Evolutionary conservation across 2,888 invertebrate species (phyloP).

Genomic region (Mimumesa dahlbomi): DNA sequence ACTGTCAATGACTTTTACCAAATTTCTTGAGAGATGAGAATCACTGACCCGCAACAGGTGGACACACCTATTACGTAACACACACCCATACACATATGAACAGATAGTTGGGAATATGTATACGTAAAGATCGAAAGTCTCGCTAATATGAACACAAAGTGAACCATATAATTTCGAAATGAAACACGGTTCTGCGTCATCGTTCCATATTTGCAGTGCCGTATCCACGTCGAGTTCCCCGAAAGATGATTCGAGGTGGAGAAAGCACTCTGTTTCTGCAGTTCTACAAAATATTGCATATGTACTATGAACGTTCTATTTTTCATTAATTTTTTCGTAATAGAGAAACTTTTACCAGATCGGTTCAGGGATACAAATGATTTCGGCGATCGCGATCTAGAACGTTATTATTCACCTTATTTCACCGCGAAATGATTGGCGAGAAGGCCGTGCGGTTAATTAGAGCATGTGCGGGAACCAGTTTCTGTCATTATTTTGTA

Average conservation of each 20-base stretch:
- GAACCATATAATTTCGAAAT: background rate
- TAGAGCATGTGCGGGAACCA: constrained; percentile 24
- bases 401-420: background rate
- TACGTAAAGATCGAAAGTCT: background rate
- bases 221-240: background rate
- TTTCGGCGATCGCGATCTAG: background rate
- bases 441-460: constrained; percentile 12
- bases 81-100: no score
- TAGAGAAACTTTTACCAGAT: constrained; percentile 11
- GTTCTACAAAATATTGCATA: background rate
- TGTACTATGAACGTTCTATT: constrained; percentile 3
- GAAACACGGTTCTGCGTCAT: background rate
- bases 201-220: background rate
- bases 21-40: constrained; percentile 24
- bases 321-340: no score
- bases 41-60: constrained; percentile 38
- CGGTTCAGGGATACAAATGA: background rate
- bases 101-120: background rate
- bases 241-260: no score
- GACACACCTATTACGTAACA: constrained; percentile 30
- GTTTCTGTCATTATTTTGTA: background rate
- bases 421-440: constrained; percentile 10
- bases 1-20: background rate
- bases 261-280: no score
- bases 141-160: no score